These are phyloP conservation scores for Plusia festucae DNA, from an alignment of 2,888 invertebrate species.

Conservation along the genomic window DNA sequence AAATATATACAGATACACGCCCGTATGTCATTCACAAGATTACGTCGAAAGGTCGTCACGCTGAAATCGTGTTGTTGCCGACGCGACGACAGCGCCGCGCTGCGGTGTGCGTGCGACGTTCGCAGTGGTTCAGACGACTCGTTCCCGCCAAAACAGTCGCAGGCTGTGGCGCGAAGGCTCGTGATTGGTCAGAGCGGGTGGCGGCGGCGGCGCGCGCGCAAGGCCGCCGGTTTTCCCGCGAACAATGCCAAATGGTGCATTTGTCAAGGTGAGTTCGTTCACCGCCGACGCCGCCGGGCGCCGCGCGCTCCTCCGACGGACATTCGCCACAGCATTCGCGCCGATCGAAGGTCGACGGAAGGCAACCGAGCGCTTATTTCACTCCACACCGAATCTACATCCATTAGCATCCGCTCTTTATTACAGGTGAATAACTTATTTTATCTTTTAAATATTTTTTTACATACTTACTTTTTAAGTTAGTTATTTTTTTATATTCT, in stretches of 20 bases:
- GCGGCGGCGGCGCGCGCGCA: slow-evolving; percentile 84
- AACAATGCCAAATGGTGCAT: slow-evolving; percentile 90
- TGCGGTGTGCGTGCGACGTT: slow-evolving; percentile 67
- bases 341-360: slow-evolving; percentile 85
- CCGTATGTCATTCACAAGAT: slow-evolving; percentile 74
- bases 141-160: slow-evolving; percentile 84
- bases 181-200: slow-evolving; percentile 77
- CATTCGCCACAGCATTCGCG: slow-evolving; percentile 80
- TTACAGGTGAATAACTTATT: slow-evolving; percentile 82
- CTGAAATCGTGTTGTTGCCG: slow-evolving; percentile 72
- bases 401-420: slow-evolving; percentile 78
- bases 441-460: slow-evolving; percentile 59
- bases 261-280: slow-evolving; percentile 90
- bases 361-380: slow-evolving; percentile 75
- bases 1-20: slow-evolving; percentile 63
- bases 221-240: slow-evolving; percentile 89
- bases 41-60: slow-evolving; percentile 75
- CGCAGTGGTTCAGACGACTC: slow-evolving; percentile 65
- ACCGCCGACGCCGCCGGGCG: slow-evolving; percentile 83
- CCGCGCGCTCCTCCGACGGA: slow-evolving; percentile 70
- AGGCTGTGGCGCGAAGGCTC: slow-evolving; percentile 88
- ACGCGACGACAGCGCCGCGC: slow-evolving; percentile 67
- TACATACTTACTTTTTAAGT: slow-evolving; percentile 28
- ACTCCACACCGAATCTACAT: slow-evolving; percentile 76
- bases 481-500: slow-evolving; percentile 24